These are phyloP conservation scores for Amorpha juglandis DNA, from an alignment of 2,888 invertebrate genomes.

Conservation along the genomic window DNA sequence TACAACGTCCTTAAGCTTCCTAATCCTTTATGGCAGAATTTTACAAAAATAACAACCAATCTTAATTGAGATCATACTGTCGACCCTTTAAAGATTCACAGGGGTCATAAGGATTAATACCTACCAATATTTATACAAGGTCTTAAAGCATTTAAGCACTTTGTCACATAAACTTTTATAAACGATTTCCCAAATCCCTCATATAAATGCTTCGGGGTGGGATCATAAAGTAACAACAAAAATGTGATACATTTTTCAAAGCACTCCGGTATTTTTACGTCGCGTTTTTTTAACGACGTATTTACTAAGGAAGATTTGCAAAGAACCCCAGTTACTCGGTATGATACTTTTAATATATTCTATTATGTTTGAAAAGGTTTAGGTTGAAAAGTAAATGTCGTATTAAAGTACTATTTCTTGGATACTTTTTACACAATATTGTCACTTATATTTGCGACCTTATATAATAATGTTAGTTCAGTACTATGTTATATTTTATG, in stretches of 20 bases:
- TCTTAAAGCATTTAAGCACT: constrained; percentile 16
- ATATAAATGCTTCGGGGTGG: constrained; percentile 24
- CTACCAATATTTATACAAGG: constrained; percentile 12
- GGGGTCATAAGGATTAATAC: background rate
- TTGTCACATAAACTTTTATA: constrained; percentile 24
- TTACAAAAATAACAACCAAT: background rate
- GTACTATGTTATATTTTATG: too few species aligned
- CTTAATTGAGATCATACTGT: background rate
- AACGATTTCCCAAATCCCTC: constrained; percentile 24
- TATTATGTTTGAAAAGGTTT: constrained; percentile 1
- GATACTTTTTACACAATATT: background rate
- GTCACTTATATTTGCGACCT: too few species aligned
- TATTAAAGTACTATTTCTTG: background rate
- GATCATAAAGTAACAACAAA: constrained; percentile 30
- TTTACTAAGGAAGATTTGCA: constrained; percentile 11
- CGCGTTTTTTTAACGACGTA: constrained; percentile 15
- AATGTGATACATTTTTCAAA: constrained; percentile 30
- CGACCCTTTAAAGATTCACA: constrained; percentile 1
- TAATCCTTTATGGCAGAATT: too few species aligned
- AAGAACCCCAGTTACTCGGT: background rate
- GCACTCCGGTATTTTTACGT: constrained; percentile 26
- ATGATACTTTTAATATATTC: background rate
- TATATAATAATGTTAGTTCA: too few species aligned
- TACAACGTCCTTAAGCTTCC: too few species aligned
- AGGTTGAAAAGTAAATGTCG: background rate